Conservation (phyloP, 2,113 vertebrate species). For the Charina bottae region DNA sequence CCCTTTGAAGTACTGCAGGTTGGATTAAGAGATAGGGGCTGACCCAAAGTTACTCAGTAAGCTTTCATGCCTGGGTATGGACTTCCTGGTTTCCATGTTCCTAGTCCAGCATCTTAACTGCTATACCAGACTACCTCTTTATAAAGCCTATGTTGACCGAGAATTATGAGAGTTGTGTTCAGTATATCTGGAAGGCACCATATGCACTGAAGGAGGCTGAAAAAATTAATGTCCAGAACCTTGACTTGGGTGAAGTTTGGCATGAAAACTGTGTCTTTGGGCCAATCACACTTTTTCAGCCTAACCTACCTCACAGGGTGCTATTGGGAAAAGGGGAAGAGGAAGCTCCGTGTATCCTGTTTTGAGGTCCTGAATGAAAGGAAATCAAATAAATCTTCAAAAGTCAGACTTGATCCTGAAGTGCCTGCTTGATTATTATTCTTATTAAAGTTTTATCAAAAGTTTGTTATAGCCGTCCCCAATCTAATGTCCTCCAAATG, state of each 20-base stretch:
- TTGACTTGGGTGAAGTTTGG: background rate
- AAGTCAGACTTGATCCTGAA: background rate
- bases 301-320: background rate
- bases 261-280: background rate
- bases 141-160: background rate
- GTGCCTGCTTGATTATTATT: background rate
- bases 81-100: background rate
- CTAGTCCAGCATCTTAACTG: background rate
- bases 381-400: background rate
- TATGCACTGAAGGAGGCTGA: background rate
- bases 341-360: background rate
- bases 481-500: background rate
- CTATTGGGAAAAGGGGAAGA: background rate
- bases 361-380: background rate
- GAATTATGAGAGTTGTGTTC: background rate
- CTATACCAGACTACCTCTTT: background rate
- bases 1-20: background rate
- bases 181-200: background rate
- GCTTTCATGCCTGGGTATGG: background rate
- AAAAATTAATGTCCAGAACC: background rate
- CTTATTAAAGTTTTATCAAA: background rate
- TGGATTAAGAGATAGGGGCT: background rate
- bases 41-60: background rate
- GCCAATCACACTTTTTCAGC: background rate
- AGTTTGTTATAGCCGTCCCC: background rate